Base-by-base conservation (phyloP, 2,113 vertebrate species). In the Pluvianellus socialis region DNA sequence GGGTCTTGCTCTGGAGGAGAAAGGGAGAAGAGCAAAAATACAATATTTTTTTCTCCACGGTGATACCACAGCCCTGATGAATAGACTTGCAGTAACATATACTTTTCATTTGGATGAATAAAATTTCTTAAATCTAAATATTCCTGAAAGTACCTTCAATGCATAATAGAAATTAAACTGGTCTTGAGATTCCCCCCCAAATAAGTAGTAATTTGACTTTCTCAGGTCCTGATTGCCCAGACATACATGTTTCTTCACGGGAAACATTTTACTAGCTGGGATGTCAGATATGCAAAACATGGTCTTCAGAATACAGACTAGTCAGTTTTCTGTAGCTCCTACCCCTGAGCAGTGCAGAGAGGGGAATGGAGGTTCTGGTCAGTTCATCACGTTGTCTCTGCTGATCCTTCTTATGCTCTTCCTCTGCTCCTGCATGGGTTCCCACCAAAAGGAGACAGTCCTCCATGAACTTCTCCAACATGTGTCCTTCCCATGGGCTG, bases 341-440 rank as follows among this genome's bases (percentile, higher is more conserved):
- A 23, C 21, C 3, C 4, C 1, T 16, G 28, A 61, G 11, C 7
- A 4, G 4, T 5, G 0, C 42, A 80, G 10, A 4, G 4, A 5
- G 6, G 4, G 32, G 40, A 67, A 20, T 47, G 8, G 3, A 10
- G 7, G 2, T 9, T 71, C 15, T 1, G 4, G 4, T 49, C 42
- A 32, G 42, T 20, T 49, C 65, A 33, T 16, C 6, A 82, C 12
- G 1, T 18, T 67, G 10, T 32, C 21, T 82, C n/a, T 82, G 27
- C 16, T 2, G 2, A 10, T 68, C 7, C 21, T 81, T 47, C 33
- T 47, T 22, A 49, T 13, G 4, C n/a, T 58, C 12, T 58, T 47
- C 5, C 33, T 6, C 42, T 49, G 18, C 19, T 40, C n/a, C 52
- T 58, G 14, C 4, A 0, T 28, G 24, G 32, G 16, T 6, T 35